Evolutionary conservation across 2,888 invertebrate genomes (phyloP).

Genomic region (Standfussiana lucernea): DNA sequence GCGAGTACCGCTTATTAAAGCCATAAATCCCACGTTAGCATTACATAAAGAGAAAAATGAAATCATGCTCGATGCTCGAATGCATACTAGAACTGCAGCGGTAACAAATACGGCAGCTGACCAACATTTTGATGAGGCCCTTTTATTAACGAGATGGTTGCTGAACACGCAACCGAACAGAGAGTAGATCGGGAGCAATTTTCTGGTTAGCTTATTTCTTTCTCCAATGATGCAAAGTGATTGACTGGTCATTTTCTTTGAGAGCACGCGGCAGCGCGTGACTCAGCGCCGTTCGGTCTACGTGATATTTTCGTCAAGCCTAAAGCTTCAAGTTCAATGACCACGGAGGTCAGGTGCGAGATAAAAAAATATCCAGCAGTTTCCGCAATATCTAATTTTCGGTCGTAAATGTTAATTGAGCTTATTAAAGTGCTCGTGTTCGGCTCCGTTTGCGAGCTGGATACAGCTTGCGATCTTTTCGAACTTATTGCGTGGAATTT

Average conservation of each 20-base stretch:
- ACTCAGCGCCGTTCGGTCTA: constrained; percentile 80
- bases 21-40: constrained; percentile 73
- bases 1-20: constrained; percentile 71
- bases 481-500: constrained; percentile 48
- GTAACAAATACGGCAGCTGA: constrained; percentile 54
- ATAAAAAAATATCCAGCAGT: constrained; percentile 76
- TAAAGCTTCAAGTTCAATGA: constrained; percentile 82
- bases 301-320: constrained; percentile 80
- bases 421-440: constrained; percentile 75
- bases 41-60: constrained; percentile 75
- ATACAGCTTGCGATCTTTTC: constrained; percentile 60
- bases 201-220: constrained; percentile 73
- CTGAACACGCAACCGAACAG: constrained; percentile 52
- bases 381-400: constrained; percentile 85
- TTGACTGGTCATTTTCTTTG: constrained; percentile 70
- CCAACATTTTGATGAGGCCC: constrained; percentile 55
- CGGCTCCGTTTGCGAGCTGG: constrained; percentile 51
- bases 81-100: constrained; percentile 50
- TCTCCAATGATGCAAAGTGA: constrained; percentile 69
- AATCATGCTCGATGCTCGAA: constrained; percentile 63
- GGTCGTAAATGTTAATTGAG: constrained; percentile 84
- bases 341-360: constrained; percentile 84
- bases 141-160: constrained; percentile 55
- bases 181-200: constrained; percentile 70
- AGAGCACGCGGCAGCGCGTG: constrained; percentile 73